A percentile compares a stretch with the other conserved stretches of the same genome.
phyloP scores from a whole-genome alignment of 2,888 invertebrate species.

The Eupithecia abbreviata region DNA sequence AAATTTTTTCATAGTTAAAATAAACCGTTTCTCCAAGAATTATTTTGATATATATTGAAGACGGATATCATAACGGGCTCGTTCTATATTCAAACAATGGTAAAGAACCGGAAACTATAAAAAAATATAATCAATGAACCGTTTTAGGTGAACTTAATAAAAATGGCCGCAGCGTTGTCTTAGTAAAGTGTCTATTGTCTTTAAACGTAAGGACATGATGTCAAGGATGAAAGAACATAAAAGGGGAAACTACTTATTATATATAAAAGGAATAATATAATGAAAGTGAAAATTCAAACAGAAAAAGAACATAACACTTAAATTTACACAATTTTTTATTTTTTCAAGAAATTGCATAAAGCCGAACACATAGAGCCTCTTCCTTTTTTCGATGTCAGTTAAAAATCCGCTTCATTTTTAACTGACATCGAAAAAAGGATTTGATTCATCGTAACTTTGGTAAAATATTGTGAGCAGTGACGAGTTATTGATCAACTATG shows the following conservation, averaged over 20 bases:
- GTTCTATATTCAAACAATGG: conserved; percentile 64
- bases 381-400: no score
- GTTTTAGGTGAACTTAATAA: conserved; percentile 49
- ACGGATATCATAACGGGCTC: conserved; percentile 68
- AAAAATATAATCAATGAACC: conserved; percentile 44
- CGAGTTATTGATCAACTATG: neutral
- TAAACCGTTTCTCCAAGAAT: neutral
- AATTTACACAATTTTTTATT: no score
- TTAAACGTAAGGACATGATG: neutral
- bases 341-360: no score
- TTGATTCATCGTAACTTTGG: neutral
- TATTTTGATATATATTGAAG: conserved; percentile 28
- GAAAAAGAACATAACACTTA: neutral
- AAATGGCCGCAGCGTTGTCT: conserved; percentile 28
- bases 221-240: neutral
- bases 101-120: conserved; percentile 67
- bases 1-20: neutral
- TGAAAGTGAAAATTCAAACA: neutral
- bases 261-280: neutral
- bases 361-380: no score
- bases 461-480: neutral
- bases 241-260: neutral
- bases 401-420: no score
- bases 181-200: conserved; percentile 5
- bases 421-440: no score